phyloP scores from a whole-genome alignment of 2,888 invertebrate genomes.

The Nomada ruficornis region DNA sequence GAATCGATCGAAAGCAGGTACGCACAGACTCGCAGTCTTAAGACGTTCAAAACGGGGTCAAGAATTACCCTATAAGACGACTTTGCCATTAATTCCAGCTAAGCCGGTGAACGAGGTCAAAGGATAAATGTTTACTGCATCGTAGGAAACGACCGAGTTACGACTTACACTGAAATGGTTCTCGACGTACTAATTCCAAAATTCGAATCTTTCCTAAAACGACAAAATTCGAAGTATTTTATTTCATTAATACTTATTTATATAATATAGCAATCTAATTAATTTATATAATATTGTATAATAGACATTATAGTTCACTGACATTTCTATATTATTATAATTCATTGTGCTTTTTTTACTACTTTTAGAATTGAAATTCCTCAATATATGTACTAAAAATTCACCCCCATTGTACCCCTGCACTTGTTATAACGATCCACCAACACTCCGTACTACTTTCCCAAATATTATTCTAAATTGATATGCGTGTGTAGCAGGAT shows the following conservation, averaged over 20 bases:
- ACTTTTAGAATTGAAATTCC: not conserved
- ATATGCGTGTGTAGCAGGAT: not conserved
- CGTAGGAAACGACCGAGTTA: slow-evolving; percentile 37
- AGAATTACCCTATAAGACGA: slow-evolving; percentile 29
- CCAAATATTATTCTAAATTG: not conserved
- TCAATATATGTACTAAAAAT: not conserved
- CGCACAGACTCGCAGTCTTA: slow-evolving; percentile 2
- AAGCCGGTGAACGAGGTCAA: not conserved
- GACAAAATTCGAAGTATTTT: not conserved
- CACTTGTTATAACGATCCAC: too few species aligned
- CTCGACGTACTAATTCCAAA: slow-evolving; percentile 45
- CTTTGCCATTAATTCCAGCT: not conserved
- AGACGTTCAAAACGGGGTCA: slow-evolving; percentile 7
- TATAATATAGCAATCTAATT: too few species aligned
- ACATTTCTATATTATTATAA: too few species aligned
- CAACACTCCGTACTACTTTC: not conserved
- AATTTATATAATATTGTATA: too few species aligned
- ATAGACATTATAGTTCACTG: too few species aligned
- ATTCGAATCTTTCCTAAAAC: slow-evolving; percentile 29
- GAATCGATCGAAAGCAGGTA: not conserved
- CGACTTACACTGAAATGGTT: slow-evolving; percentile 33
- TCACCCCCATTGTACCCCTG: not conserved
- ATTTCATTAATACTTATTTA: too few species aligned
- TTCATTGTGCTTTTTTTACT: too few species aligned
- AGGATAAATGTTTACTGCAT: not conserved